phyloP scores from a whole-genome alignment of 2,113 vertebrate genomes.

The Dendropsophus ebraccatus region DNA sequence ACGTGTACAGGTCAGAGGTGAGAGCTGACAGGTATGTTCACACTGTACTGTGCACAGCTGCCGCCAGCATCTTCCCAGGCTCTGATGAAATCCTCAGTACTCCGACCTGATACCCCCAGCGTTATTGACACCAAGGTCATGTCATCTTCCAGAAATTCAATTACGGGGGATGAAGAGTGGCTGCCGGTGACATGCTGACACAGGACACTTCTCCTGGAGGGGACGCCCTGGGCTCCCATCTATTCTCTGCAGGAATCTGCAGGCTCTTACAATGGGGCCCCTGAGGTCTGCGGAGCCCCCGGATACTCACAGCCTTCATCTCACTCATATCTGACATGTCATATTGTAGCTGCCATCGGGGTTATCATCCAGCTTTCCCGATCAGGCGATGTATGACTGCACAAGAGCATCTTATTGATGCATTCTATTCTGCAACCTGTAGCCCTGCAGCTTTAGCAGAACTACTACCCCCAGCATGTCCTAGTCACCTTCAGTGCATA shows the following conservation, averaged over 20 bases:
- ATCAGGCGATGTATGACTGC: too few relatives aligned
- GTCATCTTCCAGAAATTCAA: conserved; percentile 39
- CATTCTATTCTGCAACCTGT: too few relatives aligned
- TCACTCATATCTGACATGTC: neutral
- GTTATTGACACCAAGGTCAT: conserved; percentile 26
- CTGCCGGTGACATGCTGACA: conserved; percentile 17
- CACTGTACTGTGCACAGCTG: neutral
- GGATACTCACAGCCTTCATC: neutral
- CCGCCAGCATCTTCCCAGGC: neutral
- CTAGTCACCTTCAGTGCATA: too few relatives aligned
- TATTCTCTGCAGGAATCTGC: neutral
- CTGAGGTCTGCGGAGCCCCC: neutral
- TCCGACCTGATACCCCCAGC: neutral
- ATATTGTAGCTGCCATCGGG: too few relatives aligned
- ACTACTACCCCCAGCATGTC: too few relatives aligned
- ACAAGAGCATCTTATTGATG: too few relatives aligned
- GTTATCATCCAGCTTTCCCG: too few relatives aligned
- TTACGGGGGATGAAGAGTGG: neutral
- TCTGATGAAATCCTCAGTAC: neutral
- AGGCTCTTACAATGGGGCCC: neutral
- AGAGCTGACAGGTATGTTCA: neutral
- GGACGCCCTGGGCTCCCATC: neutral
- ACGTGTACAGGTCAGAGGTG: too few relatives aligned
- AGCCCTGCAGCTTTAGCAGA: too few relatives aligned
- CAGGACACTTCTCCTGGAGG: neutral